Conservation (phyloP, 2,113 vertebrate genomes). For the Percina caprodes region DNA sequence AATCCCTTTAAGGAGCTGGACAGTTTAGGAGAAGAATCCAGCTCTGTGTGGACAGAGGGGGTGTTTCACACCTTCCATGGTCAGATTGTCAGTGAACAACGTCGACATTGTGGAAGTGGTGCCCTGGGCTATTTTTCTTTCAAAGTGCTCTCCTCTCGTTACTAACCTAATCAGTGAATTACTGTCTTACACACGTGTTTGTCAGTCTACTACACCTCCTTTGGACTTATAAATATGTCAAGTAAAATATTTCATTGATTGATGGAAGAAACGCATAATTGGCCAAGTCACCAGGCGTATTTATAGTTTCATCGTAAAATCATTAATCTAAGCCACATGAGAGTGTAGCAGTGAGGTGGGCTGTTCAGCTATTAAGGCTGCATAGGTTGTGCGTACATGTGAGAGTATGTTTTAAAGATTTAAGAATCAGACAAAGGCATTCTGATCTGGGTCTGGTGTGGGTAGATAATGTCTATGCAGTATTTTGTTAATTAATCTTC, state of each 20-base stretch:
- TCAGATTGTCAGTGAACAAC: constrained; percentile 71
- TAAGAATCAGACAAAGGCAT: constrained; percentile 7
- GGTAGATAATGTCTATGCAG: constrained; percentile 27
- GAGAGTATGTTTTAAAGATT: constrained; percentile 17
- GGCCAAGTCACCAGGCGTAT: constrained; percentile 37
- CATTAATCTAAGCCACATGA: constrained; percentile 58
- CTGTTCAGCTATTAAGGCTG: constrained; percentile 1
- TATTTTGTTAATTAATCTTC: constrained; percentile 47
- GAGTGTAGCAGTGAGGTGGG: constrained; percentile 1
- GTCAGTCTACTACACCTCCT: constrained; percentile 58
- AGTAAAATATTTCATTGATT: constrained; percentile 61
- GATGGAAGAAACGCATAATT: constrained; percentile 61
- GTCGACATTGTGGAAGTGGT: constrained; percentile 63
- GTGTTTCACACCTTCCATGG: constrained; percentile 64
- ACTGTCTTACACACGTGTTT: constrained; percentile 68
- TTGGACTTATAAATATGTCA: constrained; percentile 76
- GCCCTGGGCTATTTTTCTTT: constrained; percentile 70
- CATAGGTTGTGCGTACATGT: neutral
- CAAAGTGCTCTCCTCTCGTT: constrained; percentile 59
- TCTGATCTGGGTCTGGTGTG: constrained; percentile 27
- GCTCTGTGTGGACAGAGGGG: constrained; percentile 13
- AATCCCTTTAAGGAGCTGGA: constrained; percentile 13
- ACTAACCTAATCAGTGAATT: constrained; percentile 72
- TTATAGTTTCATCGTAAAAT: constrained; percentile 55
- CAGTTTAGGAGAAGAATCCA: constrained; percentile 28